These are phyloP conservation scores for Cottus gobio DNA, from an alignment of 2,113 vertebrate genomes.

Conservation along the genomic window DNA sequence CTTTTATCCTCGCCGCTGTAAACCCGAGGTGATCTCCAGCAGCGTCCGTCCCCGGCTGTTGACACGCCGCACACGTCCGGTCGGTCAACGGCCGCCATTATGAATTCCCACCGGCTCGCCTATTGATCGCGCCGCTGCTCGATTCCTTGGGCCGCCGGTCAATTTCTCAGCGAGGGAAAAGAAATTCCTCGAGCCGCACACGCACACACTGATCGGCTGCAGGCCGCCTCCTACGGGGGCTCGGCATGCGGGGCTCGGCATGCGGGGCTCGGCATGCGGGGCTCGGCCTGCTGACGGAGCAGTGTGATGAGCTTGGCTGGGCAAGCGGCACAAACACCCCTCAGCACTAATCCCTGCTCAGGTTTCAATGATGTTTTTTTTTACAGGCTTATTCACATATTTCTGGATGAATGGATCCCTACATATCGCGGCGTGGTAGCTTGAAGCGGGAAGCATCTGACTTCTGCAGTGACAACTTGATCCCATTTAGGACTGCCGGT, in stretches of 20 bases:
- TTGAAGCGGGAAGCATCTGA: constrained; percentile 18
- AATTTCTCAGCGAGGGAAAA: constrained; percentile 37
- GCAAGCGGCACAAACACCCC: constrained; percentile 48
- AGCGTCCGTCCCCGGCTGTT: too few species aligned
- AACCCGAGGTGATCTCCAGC: constrained; percentile 50
- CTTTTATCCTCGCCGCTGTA: constrained; percentile 29
- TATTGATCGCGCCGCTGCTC: constrained; percentile 46
- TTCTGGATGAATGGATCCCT: constrained; percentile 40
- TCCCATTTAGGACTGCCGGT: neutral
- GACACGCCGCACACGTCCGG: neutral
- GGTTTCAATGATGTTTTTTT: constrained; percentile 44
- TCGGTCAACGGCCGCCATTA: constrained; percentile 9
- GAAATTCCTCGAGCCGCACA: constrained; percentile 9
- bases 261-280: constrained; percentile 29
- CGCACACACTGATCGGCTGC: neutral
- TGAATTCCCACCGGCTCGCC: constrained; percentile 25
- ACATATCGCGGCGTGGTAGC: constrained; percentile 6
- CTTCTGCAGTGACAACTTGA: constrained; percentile 15
- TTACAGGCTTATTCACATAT: constrained; percentile 30
- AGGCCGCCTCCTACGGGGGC: constrained; percentile 20
- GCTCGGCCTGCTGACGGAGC: constrained; percentile 51
- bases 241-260: constrained; percentile 48
- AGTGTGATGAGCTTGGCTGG: constrained; percentile 40
- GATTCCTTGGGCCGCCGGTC: constrained; percentile 17
- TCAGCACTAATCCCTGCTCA: constrained; percentile 35